Evolutionary conservation across 2,888 invertebrate species (phyloP).

Genomic region (Macrostomum cliftonense): DNA sequence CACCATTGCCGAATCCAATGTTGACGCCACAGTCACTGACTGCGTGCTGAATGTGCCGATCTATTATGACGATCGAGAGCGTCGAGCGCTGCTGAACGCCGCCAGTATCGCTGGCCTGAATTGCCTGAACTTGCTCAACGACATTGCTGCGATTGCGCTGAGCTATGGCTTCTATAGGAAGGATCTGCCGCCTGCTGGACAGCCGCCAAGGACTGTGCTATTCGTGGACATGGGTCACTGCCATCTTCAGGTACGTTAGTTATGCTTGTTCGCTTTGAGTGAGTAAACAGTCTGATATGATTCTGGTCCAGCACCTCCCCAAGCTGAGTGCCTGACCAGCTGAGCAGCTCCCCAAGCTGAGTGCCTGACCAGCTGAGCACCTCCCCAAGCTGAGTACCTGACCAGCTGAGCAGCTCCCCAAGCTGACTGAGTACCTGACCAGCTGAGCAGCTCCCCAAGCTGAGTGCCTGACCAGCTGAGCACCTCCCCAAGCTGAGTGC

Average conservation of each 20-base stretch:
- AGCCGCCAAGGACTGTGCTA: slow-evolving; percentile 64
- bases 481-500: too few relatives aligned
- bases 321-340: too few relatives aligned
- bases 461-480: too few relatives aligned
- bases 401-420: too few relatives aligned
- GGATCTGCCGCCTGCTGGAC: slow-evolving; percentile 69
- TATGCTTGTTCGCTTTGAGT: too few relatives aligned
- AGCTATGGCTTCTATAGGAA: slow-evolving; percentile 95
- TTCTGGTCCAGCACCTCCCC: too few relatives aligned
- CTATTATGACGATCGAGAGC: slow-evolving; percentile 80
- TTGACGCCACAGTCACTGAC: slow-evolving; percentile 63
- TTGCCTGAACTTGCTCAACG: slow-evolving; percentile 80
- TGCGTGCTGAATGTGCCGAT: slow-evolving; percentile 52
- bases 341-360: too few relatives aligned
- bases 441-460: too few relatives aligned
- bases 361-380: too few relatives aligned
- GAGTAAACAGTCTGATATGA: too few relatives aligned
- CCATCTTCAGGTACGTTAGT: slow-evolving; percentile 48
- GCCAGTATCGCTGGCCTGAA: slow-evolving; percentile 79
- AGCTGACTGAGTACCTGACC: too few relatives aligned
- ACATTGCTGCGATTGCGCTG: slow-evolving; percentile 84
- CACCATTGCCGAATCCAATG: slow-evolving; percentile 62
- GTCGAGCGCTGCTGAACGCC: slow-evolving; percentile 75
- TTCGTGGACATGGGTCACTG: slow-evolving; percentile 92
- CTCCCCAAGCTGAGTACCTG: too few relatives aligned